phyloP scores from a whole-genome alignment of 2,797 vertebrate species.

The Sarcophilus harrisii region DNA sequence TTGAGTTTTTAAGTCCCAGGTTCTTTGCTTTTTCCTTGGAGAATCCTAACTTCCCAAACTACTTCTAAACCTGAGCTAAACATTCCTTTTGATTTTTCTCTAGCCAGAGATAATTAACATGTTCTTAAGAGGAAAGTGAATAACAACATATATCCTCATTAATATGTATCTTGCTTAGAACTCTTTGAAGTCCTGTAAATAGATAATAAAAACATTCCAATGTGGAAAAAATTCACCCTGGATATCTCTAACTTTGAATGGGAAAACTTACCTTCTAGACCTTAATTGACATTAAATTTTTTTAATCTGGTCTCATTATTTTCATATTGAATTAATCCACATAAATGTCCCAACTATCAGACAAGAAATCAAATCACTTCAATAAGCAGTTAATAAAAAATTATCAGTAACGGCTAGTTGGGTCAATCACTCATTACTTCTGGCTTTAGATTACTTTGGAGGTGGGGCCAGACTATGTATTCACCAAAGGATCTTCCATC shows the following conservation, averaged over 20 bases:
- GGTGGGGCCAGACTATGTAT: background rate
- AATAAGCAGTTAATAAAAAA: background rate
- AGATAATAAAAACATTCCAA: slow-evolving; percentile 4
- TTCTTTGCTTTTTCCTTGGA: slow-evolving; percentile 23
- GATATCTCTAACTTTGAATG: slow-evolving; percentile 2
- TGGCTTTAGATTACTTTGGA: background rate
- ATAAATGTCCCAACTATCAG: background rate
- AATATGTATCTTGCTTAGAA: slow-evolving; percentile 16
- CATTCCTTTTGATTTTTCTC: slow-evolving; percentile 14
- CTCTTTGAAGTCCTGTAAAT: background rate
- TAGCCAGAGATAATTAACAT: slow-evolving; percentile 7
- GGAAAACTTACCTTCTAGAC: background rate
- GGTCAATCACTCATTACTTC: background rate
- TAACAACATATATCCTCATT: slow-evolving; percentile 7
- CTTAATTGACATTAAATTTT: background rate
- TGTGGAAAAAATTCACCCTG: background rate
- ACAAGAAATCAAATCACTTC: background rate
- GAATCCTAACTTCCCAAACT: background rate
- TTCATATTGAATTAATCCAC: background rate
- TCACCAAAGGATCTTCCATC: background rate
- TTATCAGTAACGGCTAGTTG: no score
- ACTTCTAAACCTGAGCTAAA: background rate
- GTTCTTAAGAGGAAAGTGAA: background rate
- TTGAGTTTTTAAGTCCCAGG: slow-evolving; percentile 24
- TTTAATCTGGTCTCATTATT: background rate